These are phyloP conservation scores for Cephus pulcher DNA, from an alignment of 2,888 invertebrate species.

Conservation along the genomic window DNA sequence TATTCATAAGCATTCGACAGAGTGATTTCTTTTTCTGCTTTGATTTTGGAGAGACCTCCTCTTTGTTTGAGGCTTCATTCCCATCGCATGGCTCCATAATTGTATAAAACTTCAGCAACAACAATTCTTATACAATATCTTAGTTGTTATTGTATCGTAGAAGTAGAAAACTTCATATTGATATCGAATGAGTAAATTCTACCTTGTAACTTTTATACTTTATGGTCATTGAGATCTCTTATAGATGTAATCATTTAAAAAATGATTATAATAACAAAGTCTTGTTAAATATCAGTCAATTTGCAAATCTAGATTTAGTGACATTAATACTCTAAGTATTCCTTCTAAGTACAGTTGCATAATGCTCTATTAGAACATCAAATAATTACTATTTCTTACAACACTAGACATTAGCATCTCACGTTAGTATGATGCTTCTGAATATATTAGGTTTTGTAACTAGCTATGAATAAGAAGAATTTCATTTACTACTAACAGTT, in stretches of 20 bases:
- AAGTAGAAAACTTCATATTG: neutral
- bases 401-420: neutral
- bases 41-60: constrained; percentile 54
- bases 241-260: neutral
- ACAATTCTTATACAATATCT: neutral
- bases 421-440: neutral
- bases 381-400: neutral
- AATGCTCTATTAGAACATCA: neutral
- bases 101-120: neutral
- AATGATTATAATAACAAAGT: neutral
- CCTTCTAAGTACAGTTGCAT: neutral
- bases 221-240: neutral
- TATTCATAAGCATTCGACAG: constrained; percentile 62
- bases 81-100: constrained; percentile 53
- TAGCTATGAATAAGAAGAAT: neutral
- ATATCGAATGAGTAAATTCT: neutral
- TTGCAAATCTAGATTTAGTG: neutral
- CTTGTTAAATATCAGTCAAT: neutral
- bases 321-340: neutral
- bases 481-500: neutral
- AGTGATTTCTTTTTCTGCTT: constrained; percentile 64
- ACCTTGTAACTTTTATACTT: neutral
- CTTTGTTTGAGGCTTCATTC: constrained; percentile 36
- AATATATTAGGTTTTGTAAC: neutral
- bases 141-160: neutral